A percentile compares a stretch with the other conserved stretches of the same genome.
Conservation (phyloP, 2,797 vertebrate species). For the Sebastes umbrosus region DNA sequence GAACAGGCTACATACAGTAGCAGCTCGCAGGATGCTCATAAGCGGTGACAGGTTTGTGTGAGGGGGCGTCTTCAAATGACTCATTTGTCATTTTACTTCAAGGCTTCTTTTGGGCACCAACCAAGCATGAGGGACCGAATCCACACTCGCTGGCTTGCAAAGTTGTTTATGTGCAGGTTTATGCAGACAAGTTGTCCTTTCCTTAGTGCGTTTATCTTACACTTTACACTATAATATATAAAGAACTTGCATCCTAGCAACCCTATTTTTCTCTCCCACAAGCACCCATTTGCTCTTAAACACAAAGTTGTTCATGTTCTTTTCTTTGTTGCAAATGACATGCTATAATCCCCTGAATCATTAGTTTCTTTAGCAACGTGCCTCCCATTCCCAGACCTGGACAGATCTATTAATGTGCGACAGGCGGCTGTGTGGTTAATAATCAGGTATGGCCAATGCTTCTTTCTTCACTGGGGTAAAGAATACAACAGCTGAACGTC, state of each 20-base stretch:
- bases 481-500: not conserved
- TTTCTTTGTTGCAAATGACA: constrained; percentile 34
- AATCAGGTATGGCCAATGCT: constrained; percentile 25
- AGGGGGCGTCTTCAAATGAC: constrained; percentile 75
- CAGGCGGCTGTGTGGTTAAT: constrained; percentile 44
- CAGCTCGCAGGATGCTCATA: constrained; percentile 67
- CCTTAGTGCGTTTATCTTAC: not conserved
- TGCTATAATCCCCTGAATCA: constrained; percentile 35
- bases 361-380: constrained; percentile 17
- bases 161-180: constrained; percentile 49
- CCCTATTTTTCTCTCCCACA: not conserved
- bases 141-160: constrained; percentile 37
- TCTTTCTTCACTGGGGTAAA: not conserved
- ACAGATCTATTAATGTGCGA: constrained; percentile 28
- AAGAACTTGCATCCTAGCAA: not conserved
- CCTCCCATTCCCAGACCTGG: constrained; percentile 20
- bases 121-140: constrained; percentile 63
- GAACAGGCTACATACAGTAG: constrained; percentile 46
- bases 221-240: not conserved
- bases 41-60: constrained; percentile 77
- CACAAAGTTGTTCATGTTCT: constrained; percentile 8
- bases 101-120: constrained; percentile 71
- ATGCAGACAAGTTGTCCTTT: constrained; percentile 17
- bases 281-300: not conserved
- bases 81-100: constrained; percentile 80